Conservation (phyloP, 2,797 vertebrate species). For the Myotis daubentonii region DNA sequence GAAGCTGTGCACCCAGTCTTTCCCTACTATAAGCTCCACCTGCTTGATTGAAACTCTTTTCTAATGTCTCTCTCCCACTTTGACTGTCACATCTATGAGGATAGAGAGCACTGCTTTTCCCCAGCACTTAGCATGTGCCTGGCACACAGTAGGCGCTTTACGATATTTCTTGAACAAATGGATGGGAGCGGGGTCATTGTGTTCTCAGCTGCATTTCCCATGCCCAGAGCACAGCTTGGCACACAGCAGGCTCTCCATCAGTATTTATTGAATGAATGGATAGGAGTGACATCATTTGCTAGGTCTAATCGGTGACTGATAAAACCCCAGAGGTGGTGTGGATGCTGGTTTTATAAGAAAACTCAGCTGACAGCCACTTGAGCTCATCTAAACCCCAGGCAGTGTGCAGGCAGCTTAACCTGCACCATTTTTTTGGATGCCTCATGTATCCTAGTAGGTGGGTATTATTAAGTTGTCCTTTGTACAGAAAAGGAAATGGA, state of each 20-base stretch:
- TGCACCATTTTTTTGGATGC: neutral
- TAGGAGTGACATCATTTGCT: neutral
- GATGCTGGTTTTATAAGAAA: neutral
- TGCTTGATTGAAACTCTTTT: neutral
- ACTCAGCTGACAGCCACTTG: neutral
- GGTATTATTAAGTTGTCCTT: neutral
- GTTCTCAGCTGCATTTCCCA: neutral
- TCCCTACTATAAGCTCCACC: neutral
- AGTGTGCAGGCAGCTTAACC: neutral
- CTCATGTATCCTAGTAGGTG: neutral
- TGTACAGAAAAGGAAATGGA: neutral
- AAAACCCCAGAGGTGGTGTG: neutral
- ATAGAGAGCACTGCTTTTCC: neutral
- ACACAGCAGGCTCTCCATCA: neutral
- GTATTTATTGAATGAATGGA: neutral
- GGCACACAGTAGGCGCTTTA: neutral
- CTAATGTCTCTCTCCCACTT: neutral
- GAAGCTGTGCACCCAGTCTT: neutral
- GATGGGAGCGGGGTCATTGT: neutral
- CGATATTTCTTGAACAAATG: neutral
- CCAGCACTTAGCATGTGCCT: neutral
- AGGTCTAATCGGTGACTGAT: neutral
- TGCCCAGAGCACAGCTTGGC: neutral
- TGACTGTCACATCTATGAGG: neutral
- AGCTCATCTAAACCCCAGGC: neutral